Conservation (phyloP, 2,797 vertebrate species). For the Dendrocincla tyrannina region DNA sequence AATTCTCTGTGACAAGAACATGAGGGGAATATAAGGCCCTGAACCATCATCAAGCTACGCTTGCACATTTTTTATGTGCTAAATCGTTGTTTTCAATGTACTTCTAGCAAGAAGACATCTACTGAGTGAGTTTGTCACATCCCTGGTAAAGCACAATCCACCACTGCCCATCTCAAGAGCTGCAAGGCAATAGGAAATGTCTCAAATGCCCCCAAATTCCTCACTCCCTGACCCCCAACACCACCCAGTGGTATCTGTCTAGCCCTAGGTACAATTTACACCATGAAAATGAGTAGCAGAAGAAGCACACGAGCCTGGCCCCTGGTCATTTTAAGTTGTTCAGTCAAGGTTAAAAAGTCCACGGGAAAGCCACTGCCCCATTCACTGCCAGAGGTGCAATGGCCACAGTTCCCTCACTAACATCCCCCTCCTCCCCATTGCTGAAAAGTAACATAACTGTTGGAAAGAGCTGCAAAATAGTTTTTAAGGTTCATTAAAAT, state of each 20-base stretch:
- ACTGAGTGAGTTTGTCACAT: constrained; percentile 4
- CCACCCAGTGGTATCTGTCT: neutral
- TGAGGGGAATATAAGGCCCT: neutral
- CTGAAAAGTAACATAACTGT: constrained; percentile 4
- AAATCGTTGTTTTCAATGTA: constrained; percentile 16
- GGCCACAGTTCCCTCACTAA: neutral
- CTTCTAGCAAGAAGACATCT: neutral
- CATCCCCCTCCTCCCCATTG: neutral
- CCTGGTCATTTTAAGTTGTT: neutral
- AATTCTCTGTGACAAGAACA: constrained; percentile 28
- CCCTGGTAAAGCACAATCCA: neutral
- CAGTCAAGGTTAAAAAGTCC: neutral
- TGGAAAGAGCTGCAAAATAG: constrained; percentile 34
- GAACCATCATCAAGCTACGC: neutral
- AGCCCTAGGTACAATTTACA: neutral
- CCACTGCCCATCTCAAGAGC: neutral
- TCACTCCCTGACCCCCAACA: neutral
- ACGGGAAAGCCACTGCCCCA: neutral
- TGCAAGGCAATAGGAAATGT: neutral
- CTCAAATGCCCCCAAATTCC: neutral
- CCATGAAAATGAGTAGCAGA: neutral
- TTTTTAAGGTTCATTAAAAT: constrained; percentile 56
- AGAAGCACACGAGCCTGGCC: neutral
- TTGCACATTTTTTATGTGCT: neutral
- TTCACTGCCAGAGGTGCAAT: neutral